Evolutionary conservation across 2,113 vertebrate genomes (phyloP).

Genomic region (Calonectris borealis): DNA sequence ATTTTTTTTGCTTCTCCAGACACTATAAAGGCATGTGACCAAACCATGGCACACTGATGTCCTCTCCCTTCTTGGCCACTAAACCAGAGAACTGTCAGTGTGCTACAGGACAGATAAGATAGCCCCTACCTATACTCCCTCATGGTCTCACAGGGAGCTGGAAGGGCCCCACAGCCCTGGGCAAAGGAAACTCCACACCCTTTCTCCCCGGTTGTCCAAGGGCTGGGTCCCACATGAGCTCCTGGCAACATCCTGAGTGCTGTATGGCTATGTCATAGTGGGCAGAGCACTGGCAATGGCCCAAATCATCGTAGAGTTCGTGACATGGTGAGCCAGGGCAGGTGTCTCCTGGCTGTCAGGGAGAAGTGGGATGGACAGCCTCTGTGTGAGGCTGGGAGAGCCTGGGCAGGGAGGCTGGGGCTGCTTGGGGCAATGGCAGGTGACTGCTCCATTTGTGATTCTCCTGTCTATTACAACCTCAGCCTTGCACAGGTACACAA

Average conservation of each 20-base stretch:
- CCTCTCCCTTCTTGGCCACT: not conserved
- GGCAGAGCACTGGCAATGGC: not conserved
- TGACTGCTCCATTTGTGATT: not conserved
- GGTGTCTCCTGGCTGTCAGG: not conserved
- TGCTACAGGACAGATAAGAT: not conserved
- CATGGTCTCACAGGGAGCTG: fast-evolving
- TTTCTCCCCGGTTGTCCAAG: fast-evolving
- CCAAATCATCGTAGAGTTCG: not conserved
- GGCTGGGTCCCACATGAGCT: not conserved
- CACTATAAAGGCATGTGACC: not conserved
- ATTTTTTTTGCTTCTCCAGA: not conserved
- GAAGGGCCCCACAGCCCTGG: not conserved
- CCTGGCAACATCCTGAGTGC: not conserved
- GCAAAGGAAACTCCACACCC: not conserved
- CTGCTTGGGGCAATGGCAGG: fast-evolving
- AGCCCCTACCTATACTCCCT: not conserved
- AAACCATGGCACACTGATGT: not conserved
- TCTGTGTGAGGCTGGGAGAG: not conserved
- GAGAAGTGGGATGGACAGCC: not conserved
- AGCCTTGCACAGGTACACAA: not conserved
- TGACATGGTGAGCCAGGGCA: not conserved
- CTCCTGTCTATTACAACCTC: not conserved
- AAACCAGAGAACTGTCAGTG: not conserved
- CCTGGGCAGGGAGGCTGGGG: not conserved
- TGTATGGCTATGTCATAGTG: not conserved